phyloP scores from a whole-genome alignment of 2,797 vertebrate species.

The Alauda arvensis region DNA sequence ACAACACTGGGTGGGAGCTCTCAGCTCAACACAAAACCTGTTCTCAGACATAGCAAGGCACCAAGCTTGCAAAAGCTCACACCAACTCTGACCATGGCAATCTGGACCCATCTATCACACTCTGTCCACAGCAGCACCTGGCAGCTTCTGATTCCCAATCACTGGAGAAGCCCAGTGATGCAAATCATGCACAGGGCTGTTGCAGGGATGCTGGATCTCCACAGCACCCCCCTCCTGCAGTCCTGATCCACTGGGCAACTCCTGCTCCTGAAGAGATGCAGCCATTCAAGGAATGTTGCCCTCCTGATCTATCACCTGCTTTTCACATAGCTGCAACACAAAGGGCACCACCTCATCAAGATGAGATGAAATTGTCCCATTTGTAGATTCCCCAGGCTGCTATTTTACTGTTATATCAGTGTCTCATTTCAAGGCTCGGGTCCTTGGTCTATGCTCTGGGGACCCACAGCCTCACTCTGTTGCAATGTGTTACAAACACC shows the following conservation, averaged over 20 bases:
- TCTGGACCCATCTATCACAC: neutral
- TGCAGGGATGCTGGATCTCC: neutral
- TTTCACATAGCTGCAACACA: neutral
- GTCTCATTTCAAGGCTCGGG: neutral
- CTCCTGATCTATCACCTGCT: neutral
- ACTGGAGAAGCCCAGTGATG: neutral
- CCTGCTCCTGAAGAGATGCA: neutral
- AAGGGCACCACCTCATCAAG: neutral
- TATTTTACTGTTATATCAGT: neutral
- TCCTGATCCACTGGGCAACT: neutral
- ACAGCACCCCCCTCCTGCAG: neutral
- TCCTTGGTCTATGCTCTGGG: neutral
- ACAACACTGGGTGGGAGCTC: neutral
- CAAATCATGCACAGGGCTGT: neutral
- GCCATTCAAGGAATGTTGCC: neutral
- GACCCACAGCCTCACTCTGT: neutral
- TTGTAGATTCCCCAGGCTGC: neutral
- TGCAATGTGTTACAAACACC: neutral
- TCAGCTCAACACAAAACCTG: neutral
- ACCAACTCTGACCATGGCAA: neutral
- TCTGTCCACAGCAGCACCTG: neutral
- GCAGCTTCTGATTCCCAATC: neutral
- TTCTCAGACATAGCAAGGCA: neutral
- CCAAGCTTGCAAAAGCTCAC: neutral
- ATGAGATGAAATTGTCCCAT: neutral